Percentiles rank a stretch among this genome's conserved stretches.
Evolutionary conservation across 2,888 invertebrate species (phyloP).

Genomic region (Ligdia adustata): DNA sequence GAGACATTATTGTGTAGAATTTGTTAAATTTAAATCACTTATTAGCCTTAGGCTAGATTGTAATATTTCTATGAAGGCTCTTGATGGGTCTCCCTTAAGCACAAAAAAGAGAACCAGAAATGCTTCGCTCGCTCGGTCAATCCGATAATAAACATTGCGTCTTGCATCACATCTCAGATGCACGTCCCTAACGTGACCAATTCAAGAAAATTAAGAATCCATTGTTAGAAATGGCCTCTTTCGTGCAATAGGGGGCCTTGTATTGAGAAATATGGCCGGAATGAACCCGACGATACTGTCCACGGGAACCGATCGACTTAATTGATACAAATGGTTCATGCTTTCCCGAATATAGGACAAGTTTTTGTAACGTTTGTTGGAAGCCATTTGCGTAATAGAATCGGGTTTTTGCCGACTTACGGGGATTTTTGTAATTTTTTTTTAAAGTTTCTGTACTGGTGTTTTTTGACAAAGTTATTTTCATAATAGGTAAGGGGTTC

Average conservation of each 20-base stretch:
- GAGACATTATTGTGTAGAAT: no score
- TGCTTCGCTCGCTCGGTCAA: no score
- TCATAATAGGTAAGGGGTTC: no score
- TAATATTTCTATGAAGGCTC: no score
- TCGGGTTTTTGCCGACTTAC: no score
- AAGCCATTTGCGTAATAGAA: conserved; percentile 10
- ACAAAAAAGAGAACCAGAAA: no score
- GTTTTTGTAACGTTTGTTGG: conserved; percentile 16
- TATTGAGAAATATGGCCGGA: conserved; percentile 67
- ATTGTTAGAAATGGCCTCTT: conserved; percentile 32
- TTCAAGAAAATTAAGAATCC: conserved; percentile 31
- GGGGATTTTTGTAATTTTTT: background rate
- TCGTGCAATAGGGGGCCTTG: conserved; percentile 52
- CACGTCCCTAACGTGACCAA: conserved; percentile 16
- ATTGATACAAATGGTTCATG: conserved; percentile 65
- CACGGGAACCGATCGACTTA: conserved; percentile 50
- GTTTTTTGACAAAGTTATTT: no score
- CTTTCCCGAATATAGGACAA: conserved; percentile 33
- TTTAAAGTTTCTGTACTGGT: background rate
- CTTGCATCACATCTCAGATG: conserved; percentile 6
- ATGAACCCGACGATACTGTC: conserved; percentile 29
- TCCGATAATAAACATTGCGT: no score
- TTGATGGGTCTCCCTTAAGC: no score
- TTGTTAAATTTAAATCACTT: no score
- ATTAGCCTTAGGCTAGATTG: no score